phyloP scores from a whole-genome alignment of 2,888 invertebrate genomes.

The Zhuqinia jingwanae region DNA sequence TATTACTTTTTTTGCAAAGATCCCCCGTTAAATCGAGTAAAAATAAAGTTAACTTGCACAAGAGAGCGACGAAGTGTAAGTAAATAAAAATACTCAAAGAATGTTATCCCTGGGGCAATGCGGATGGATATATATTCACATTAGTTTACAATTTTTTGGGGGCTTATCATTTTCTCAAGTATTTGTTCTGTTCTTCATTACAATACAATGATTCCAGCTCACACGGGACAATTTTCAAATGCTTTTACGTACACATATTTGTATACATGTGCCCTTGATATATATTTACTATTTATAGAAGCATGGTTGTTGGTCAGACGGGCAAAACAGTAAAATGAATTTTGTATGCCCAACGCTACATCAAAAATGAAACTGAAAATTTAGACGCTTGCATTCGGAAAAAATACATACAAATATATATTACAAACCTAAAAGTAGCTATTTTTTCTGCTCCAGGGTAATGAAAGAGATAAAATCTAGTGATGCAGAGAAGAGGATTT shows the following conservation, averaged over 20 bases:
- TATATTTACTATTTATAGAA: too few species aligned
- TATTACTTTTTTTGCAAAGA: neutral
- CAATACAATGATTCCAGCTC: neutral
- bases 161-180: neutral
- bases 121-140: neutral
- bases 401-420: too few species aligned
- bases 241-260: neutral
- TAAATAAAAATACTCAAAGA: constrained; percentile 26
- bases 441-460: constrained; percentile 81
- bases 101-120: constrained; percentile 43
- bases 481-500: constrained; percentile 80
- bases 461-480: constrained; percentile 80
- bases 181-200: neutral
- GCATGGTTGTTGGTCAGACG: too few species aligned
- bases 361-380: too few species aligned
- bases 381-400: too few species aligned
- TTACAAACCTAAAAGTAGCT: constrained; percentile 37
- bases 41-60: neutral
- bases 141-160: neutral
- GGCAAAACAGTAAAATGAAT: too few species aligned
- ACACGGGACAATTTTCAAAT: constrained; percentile 3
- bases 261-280: too few species aligned
- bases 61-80: neutral
- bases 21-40: constrained; percentile 12
- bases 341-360: too few species aligned